Base-by-base conservation (phyloP, 2,888 invertebrate species). In the Abrostola triplasia region DNA sequence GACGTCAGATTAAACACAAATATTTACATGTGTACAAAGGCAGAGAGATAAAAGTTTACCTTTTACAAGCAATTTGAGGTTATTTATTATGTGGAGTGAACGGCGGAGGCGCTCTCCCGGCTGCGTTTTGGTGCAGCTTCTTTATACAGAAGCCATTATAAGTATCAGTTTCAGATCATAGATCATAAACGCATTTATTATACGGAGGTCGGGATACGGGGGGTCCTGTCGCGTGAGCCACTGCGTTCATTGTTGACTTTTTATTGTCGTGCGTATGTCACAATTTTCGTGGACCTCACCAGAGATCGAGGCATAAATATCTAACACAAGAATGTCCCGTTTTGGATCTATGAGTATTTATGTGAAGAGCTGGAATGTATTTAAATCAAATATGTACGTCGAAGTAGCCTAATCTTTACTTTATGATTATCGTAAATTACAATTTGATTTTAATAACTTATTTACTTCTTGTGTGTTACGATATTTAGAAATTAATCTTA, bases 101-200 rank as follows among this genome's bases (percentile, higher is more conserved):
- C 77, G 73, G 78, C 78, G 78, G 81, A 76, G 79, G 79, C 83
- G 84, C 84, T 82, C 82, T 72, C 47, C 85, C 84, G 83, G 83
- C 84, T 83, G 84, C 86, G 83, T 89, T 91, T 89, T 87, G 89
- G 88, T 90, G 86, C 88, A 91, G 90, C 92, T 92, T 90, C 91
- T 91, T 90, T 92, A 92, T 91, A 94, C 94, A 92, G 94, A 93
- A 94, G 94, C 94, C 90, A 94, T 93, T 92, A 93, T 91, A 92
- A 93, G 94, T 94, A 94, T 94, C 94, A 92, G 90, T 94, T 94
- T 93, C 94, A 92, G 90, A 93, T 94, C 94, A 93, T 94, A 94
- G 93, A 94, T 94, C 94, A 94, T 93, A 93, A 92, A 92, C 84
- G 88, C 92, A 89, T 93, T 92, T 92, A 89, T 89, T 88, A 87